phyloP scores from a whole-genome alignment of 2,797 vertebrate genomes.

The Paratrypauchen microcephalus region DNA sequence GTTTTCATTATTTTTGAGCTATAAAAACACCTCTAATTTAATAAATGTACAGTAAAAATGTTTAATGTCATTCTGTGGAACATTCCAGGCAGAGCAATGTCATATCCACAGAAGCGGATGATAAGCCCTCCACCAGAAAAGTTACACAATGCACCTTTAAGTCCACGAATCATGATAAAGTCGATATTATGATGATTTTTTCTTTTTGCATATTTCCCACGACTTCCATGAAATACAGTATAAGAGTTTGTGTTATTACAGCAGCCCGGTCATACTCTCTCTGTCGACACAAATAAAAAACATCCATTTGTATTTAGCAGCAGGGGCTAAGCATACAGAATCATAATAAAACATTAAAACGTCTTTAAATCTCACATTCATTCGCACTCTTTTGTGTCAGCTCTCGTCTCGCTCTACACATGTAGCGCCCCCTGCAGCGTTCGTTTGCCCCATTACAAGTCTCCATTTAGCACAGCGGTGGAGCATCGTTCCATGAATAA shows the following conservation, averaged over 20 bases:
- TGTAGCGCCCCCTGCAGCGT: constrained; percentile 42
- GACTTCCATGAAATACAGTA: background rate
- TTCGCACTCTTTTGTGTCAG: constrained; percentile 45
- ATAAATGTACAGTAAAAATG: no score
- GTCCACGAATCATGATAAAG: no score
- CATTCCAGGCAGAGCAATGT: no score
- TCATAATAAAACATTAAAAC: constrained; percentile 45
- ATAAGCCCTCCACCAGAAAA: no score
- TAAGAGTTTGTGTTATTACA: constrained; percentile 3
- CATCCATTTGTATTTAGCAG: constrained; percentile 33
- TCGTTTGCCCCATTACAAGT: constrained; percentile 57
- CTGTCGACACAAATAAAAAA: constrained; percentile 22
- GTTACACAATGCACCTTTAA: no score
- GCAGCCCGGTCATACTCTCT: constrained; percentile 25
- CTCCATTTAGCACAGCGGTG: constrained; percentile 64
- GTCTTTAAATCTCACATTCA: constrained; percentile 46
- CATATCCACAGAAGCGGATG: no score
- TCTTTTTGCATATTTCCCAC: no score
- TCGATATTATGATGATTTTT: no score
- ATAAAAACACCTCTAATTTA: no score
- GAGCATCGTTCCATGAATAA: constrained; percentile 59
- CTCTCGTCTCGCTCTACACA: constrained; percentile 50
- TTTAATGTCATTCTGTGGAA: no score
- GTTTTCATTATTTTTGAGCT: no score
- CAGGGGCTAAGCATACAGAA: constrained; percentile 19